phyloP scores from a whole-genome alignment of 2,797 vertebrate genomes.

The Sparidentex hasta region DNA sequence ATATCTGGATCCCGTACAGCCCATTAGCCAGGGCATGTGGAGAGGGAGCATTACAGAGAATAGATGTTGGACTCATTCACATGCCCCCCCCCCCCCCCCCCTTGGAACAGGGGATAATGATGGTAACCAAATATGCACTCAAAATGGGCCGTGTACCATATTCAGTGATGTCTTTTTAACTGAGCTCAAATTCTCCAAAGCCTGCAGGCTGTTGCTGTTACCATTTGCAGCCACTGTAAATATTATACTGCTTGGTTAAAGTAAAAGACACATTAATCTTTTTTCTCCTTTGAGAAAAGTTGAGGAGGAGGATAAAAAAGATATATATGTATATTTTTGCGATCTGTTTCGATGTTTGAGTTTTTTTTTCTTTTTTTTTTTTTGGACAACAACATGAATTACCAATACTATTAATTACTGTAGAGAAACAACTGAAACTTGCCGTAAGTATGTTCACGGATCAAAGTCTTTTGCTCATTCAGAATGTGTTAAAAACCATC shows the following conservation, averaged over 20 bases:
- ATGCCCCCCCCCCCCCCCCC: conserved; percentile 3
- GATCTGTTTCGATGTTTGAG: not conserved
- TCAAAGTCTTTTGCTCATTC: conserved; percentile 22
- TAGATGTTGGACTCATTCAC: conserved; percentile 22
- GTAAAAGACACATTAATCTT: conserved; percentile 5
- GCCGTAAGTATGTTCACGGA: conserved; percentile 3
- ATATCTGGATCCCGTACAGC: conserved; percentile 17
- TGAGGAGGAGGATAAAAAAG: not conserved
- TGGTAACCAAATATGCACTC: conserved; percentile 24
- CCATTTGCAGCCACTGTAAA: conserved; percentile 30
- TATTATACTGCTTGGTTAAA: conserved; percentile 10
- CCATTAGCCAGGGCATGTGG: conserved; percentile 35
- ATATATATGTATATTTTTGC: too few relatives aligned
- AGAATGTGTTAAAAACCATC: conserved; percentile 19
- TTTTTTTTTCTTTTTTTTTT: too few relatives aligned
- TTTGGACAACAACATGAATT: not conserved
- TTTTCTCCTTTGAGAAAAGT: not conserved
- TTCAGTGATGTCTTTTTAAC: conserved; percentile 54
- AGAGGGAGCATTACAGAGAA: conserved; percentile 32
- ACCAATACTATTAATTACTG: not conserved
- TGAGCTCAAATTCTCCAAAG: conserved; percentile 37
- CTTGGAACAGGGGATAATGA: conserved; percentile 46
- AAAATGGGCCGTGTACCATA: conserved; percentile 28
- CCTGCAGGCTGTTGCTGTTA: conserved; percentile 27
- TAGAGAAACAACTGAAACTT: conserved; percentile 12